These are phyloP conservation scores for Adrianichthys oophorus DNA, from an alignment of 2,797 vertebrate species.

Conservation along the genomic window DNA sequence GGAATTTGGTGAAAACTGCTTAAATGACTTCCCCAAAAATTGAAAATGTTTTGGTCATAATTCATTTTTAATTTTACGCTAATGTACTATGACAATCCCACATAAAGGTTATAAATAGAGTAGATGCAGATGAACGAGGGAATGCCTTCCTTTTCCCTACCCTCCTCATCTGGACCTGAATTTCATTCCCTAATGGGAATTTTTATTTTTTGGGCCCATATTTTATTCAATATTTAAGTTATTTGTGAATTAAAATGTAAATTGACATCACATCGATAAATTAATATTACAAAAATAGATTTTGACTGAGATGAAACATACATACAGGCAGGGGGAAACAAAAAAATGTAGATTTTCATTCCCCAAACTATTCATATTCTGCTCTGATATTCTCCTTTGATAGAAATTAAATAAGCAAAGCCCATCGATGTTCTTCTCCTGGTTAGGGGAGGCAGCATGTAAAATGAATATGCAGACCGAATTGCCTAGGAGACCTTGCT, in stretches of 20 bases:
- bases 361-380: slow-evolving; percentile 19
- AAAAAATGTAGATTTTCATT: slow-evolving; percentile 17
- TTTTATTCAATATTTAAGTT: no score
- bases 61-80: not conserved
- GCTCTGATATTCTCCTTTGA: slow-evolving; percentile 36
- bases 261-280: no score
- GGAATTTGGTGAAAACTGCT: no score
- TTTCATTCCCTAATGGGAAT: not conserved
- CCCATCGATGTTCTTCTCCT: slow-evolving; percentile 28
- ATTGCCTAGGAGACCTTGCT: slow-evolving; percentile 19
- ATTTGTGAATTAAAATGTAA: no score
- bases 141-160: not conserved
- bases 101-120: not conserved
- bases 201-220: no score
- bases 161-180: slow-evolving; percentile 1
- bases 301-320: no score
- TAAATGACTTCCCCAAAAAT: no score
- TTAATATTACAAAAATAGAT: no score
- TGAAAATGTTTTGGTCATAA: no score
- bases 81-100: not conserved
- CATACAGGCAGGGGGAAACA: not conserved
- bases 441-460: slow-evolving; percentile 19
- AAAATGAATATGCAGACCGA: slow-evolving; percentile 28
- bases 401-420: slow-evolving; percentile 55
- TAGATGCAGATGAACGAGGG: slow-evolving; percentile 7